Base-by-base conservation (phyloP, 2,888 invertebrate genomes). In the Poecilobothrus nobilitatus region DNA sequence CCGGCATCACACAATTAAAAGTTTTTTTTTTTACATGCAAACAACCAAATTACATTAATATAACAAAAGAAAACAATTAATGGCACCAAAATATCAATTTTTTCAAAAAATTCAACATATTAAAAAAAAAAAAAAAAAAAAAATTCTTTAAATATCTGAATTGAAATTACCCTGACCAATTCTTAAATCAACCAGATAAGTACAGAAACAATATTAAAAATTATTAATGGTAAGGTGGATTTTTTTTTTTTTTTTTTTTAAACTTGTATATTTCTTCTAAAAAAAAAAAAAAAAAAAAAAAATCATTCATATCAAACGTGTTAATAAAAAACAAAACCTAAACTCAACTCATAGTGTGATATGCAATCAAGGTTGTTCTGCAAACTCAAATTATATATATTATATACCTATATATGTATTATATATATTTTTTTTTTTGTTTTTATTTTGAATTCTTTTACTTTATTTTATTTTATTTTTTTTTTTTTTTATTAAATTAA, bases 381-480 rank as follows among this genome's bases (percentile, higher is more conserved):
- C 53, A 53, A 53, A 53, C 44, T 53, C 53, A 53, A 53, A 53
- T 53, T 53, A n/a, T n/a, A n/a, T n/a, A n/a, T n/a, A n/a, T n/a
- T n/a, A n/a, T n/a, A n/a, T 8, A 37, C n/a, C n/a, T n/a, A n/a
- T n/a, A n/a, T n/a, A n/a, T n/a, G n/a, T n/a, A n/a, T n/a, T n/a
- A n/a, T n/a, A n/a, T n/a, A n/a, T n/a, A n/a, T n/a, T n/a, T n/a
- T n/a, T n/a, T n/a, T n/a, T n/a, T n/a, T n/a, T n/a, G n/a, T n/a
- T 37, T 10, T 12, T 37, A 5, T 37, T 37, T 27, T 27, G 5
- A 27, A 27, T 27, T 27, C 27, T 27, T 37, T 37, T 7, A 37
- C 12, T 7, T 7, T 7, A 37, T 37, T 37, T 7, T 37, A 10
- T 2, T 37, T 37, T 37, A 37, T 37, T 53, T 53, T 53, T 53